Base-by-base conservation (phyloP, 2,113 vertebrate genomes). In the Ceuthmochares aereus region DNA sequence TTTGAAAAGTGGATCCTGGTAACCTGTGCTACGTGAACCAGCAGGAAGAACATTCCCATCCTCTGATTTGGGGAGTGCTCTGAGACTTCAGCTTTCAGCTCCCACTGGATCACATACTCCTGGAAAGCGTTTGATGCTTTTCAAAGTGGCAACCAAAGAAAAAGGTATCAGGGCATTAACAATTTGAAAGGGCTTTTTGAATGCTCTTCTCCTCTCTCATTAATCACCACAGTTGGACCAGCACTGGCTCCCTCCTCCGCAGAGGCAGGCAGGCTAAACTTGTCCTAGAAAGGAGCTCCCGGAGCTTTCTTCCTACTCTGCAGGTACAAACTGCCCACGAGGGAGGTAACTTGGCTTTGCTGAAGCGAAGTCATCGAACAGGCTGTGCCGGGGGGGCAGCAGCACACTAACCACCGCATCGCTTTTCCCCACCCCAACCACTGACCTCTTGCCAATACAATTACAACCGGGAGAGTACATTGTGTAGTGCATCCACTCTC, bases 371-470 rank as follows among this genome's bases (percentile, higher is more conserved):
- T 58, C 42, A 32, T 25, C 18, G 37, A 45, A 69, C 70, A 87
- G 69, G 15, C 83, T 52, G 47, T 1, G 34, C 22, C 4, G 1
- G 79, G 76, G n/a, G 32, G 81, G 84, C 58, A 63, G 94, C 72
- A 92, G 82, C 90, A 80, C 49, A 69, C 72, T 74, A 56, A 91
- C 51, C 49, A 87, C 55, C 2, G 1, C 20, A 43, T 76, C 60
- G 4, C 25, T 30, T 67, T 43, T 75, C 87, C 83, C 64, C 14
- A 77, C 29, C 58, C 68, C 76, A 93, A 72, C 37, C 86, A 32
- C 51, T 96, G 97, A 97, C 97, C 95, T 96, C 96, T 92, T 93
- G 92, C 96, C 96, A 97, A 97, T 51, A 94, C 92, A 97, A 98
- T 97, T 97, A 97, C 95, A 97, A 91, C n/a, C 9, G 7, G 85